Percentiles rank a stretch among this genome's conserved stretches.
Evolutionary conservation across 2,888 invertebrate genomes (phyloP).

Genomic region (Drosophila colorata): DNA sequence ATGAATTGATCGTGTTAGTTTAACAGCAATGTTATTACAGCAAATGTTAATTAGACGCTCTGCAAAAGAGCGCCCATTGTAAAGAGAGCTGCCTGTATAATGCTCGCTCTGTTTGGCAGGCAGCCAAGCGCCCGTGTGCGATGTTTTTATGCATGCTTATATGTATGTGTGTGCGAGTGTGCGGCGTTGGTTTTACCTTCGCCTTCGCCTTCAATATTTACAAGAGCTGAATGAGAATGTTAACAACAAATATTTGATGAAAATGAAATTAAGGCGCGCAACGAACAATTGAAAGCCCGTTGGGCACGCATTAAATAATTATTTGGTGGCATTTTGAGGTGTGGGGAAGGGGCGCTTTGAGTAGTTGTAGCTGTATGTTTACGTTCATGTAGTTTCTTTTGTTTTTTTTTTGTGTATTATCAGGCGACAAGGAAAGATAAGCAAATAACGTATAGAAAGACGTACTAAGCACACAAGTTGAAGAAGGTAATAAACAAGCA

Average conservation of each 20-base stretch:
- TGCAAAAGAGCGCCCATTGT: not conserved
- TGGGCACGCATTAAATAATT: conserved; percentile 41
- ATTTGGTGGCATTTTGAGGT: conserved; percentile 11
- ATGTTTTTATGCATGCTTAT: conserved; percentile 26
- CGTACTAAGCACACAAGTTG: conserved; percentile 32
- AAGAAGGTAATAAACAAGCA: conserved; percentile 25
- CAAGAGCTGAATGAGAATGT: conserved; percentile 39
- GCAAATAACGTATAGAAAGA: conserved; percentile 43
- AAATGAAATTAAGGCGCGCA: conserved; percentile 46
- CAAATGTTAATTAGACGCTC: conserved; percentile 2
- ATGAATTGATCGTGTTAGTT: conserved; percentile 22
- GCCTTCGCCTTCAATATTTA: conserved; percentile 49
- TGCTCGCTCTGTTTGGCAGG: conserved; percentile 37
- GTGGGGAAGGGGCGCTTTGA: not conserved
- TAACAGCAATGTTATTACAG: conserved; percentile 18
- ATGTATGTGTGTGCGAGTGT: conserved; percentile 3
- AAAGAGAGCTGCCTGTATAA: not conserved
- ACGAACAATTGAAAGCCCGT: conserved; percentile 39
- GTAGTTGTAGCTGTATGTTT: conserved; percentile 15
- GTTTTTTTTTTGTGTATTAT: conserved; percentile 33
- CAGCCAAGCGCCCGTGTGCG: conserved; percentile 48
- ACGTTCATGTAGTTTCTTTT: conserved; percentile 19
- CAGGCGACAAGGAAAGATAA: conserved; percentile 51
- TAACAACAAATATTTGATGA: conserved; percentile 61
- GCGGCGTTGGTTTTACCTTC: conserved; percentile 37